phyloP scores from a whole-genome alignment of 2,888 invertebrate species.

The Spodoptera littoralis region DNA sequence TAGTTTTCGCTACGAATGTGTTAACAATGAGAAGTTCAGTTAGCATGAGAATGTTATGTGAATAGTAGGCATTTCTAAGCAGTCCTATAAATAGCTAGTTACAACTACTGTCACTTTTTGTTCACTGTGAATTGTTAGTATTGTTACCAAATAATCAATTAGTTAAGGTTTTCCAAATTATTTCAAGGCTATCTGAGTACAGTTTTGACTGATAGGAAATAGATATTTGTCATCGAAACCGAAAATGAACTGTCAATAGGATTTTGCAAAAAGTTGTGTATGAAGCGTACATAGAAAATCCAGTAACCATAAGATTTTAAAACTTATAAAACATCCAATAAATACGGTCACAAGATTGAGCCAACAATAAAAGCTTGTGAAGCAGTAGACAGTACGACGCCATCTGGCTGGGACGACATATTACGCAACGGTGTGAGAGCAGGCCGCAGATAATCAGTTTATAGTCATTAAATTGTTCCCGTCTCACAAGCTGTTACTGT shows the following conservation, averaged over 20 bases:
- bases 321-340: too few relatives aligned
- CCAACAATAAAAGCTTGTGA: too few relatives aligned
- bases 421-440: conserved; percentile 45
- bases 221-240: too few relatives aligned
- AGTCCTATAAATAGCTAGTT: neutral
- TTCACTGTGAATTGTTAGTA: neutral
- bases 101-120: too few relatives aligned
- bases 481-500: conserved; percentile 49
- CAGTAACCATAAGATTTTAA: too few relatives aligned
- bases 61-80: neutral
- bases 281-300: too few relatives aligned
- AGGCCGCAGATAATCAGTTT: conserved; percentile 55
- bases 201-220: neutral
- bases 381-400: too few relatives aligned
- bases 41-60: conserved; percentile 15
- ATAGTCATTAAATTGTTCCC: conserved; percentile 58
- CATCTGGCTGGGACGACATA: conserved; percentile 4
- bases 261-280: too few relatives aligned
- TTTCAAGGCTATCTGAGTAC: conserved; percentile 10
- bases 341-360: too few relatives aligned
- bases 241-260: too few relatives aligned
- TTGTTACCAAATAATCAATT: conserved; percentile 3
- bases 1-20: conserved; percentile 14
- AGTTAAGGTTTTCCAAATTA: conserved; percentile 5
- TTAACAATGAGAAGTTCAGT: conserved; percentile 14